These are phyloP conservation scores for Pipistrellus kuhlii DNA, from an alignment of 2,797 vertebrate species.

Conservation along the genomic window DNA sequence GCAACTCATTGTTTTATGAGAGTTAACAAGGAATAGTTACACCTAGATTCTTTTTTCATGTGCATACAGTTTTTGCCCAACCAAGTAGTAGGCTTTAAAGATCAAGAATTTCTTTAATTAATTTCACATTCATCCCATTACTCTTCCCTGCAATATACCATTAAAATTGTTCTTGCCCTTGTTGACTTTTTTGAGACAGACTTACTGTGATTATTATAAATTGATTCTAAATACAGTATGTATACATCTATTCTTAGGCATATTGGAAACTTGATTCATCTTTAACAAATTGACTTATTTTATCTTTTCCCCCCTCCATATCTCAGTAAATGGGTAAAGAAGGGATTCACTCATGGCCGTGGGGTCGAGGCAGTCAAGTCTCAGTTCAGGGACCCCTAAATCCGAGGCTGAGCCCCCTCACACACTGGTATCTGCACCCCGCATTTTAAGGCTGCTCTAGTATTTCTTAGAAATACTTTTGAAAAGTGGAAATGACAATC, in stretches of 20 bases:
- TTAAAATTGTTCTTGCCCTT: slow-evolving; percentile 9
- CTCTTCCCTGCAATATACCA: not conserved
- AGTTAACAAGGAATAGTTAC: not conserved
- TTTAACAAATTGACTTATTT: not conserved
- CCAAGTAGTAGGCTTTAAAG: not conserved
- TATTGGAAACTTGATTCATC: not conserved
- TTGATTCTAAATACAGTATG: not conserved
- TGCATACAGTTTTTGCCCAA: not conserved
- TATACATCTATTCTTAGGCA: not conserved
- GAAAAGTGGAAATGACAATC: not conserved
- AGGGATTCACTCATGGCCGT: not conserved
- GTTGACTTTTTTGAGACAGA: not conserved
- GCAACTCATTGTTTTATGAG: not conserved
- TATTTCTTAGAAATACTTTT: not conserved
- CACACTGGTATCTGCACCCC: not conserved
- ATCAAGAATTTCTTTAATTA: not conserved
- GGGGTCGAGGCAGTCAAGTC: not conserved
- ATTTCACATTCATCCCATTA: not conserved
- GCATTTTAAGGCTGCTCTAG: not conserved
- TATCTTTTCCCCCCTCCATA: not conserved
- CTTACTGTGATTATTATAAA: not conserved
- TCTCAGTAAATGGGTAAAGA: not conserved
- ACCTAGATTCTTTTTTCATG: not conserved
- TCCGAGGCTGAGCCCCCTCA: not conserved
- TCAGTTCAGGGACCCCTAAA: not conserved